Base-by-base conservation (phyloP, 2,888 invertebrate species). In the Trichogramma evanescens region DNA sequence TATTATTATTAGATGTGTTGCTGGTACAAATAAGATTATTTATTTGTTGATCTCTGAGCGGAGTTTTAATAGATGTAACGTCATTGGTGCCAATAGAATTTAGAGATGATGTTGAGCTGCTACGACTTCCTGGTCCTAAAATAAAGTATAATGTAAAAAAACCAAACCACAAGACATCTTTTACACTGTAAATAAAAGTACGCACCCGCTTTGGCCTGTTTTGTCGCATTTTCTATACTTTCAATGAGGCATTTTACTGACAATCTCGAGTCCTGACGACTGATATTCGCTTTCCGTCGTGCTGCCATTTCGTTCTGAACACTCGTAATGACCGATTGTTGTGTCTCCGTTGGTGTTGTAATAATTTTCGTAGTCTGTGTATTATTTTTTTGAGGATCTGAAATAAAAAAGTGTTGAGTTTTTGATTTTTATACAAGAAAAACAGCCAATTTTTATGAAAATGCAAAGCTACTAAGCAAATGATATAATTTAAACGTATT, bases 181-280 rank as follows among this genome's bases (percentile, higher is more conserved):
- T 26, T 26, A 26, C 10, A 26, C 5, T 26, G 40, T 13, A 40
- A 57, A 50, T 13, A 50, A 62, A 49, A 54, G 38, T 56, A 69
- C 67, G 64, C 66, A 72, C 84, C 74, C 78, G 82, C 69, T 80
- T 86, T 84, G 53, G 88, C 87, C 69, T 88, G 87, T 76, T 89
- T 90, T 46, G 88, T 89, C 26, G 87, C 88, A 74, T 89, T 93
- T 80, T 95, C 95, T 62, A 95, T 93, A 69, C 91, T 91, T 74
- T 94, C 93, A 64, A 95, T 94, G 42, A 95, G 81, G 56, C 91
- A 91, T 75, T 93, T 94, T 6, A 95, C 95, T 0, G 93, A 93
- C 54, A 93, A 82, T 43, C 91, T 83, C 39, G 90, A 91, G 73
- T 91, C 92, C 72, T 88, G 88, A 1, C 83, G 78, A 43, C 80